Conservation (phyloP, 2,888 invertebrate genomes). For the Epinotia brunnichana region DNA sequence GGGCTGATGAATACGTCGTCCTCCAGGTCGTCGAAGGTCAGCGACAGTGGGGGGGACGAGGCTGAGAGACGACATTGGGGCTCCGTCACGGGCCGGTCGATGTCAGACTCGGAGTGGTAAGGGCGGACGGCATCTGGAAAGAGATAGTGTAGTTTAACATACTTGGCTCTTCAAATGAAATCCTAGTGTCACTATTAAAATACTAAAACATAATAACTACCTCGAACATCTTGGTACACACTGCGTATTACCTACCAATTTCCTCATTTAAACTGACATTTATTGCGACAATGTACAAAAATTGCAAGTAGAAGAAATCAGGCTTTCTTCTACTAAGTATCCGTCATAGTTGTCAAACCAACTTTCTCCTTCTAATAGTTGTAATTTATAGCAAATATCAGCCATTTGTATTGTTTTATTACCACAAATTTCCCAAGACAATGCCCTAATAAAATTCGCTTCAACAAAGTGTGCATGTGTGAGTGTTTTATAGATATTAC, state of each 20-base stretch:
- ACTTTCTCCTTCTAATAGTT: background rate
- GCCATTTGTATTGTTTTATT: background rate
- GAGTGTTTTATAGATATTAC: constrained; percentile 1
- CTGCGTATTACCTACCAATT: no score
- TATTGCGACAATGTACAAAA: no score
- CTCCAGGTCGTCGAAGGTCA: constrained; percentile 75
- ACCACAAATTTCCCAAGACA: background rate
- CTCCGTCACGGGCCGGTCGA: constrained; percentile 60
- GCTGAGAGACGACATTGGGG: constrained; percentile 69
- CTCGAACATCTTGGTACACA: no score
- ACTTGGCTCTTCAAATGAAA: background rate
- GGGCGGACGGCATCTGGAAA: constrained; percentile 68
- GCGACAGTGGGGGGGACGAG: constrained; percentile 70
- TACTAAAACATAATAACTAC: background rate
- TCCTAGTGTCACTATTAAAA: background rate
- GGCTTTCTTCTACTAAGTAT: no score
- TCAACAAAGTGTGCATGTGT: constrained; percentile 1
- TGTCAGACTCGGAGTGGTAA: constrained; percentile 72
- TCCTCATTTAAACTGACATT: no score
- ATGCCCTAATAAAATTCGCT: constrained; percentile 13
- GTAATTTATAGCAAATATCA: background rate
- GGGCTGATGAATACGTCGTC: constrained; percentile 78
- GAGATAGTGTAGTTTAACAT: constrained; percentile 21
- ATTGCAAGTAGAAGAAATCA: no score
- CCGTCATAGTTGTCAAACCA: background rate